Evolutionary conservation across 1,140 invertebrate genomes (phyloP).

Genomic region (Eumaeus atala): DNA sequence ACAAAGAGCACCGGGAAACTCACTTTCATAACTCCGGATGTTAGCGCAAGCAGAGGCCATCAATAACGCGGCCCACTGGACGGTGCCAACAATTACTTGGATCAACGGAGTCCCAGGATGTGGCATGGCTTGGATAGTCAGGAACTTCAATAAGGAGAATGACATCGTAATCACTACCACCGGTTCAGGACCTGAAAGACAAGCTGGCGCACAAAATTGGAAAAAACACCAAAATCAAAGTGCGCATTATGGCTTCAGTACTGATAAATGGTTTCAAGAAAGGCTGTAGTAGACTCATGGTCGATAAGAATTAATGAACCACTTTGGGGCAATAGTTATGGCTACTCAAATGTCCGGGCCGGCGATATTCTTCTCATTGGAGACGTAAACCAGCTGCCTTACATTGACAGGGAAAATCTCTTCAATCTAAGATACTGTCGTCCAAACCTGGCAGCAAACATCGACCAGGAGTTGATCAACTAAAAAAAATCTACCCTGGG

Average conservation of each 20-base stretch:
- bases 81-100: too few species aligned
- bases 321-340: slow-evolving; percentile 33
- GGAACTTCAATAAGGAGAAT: too few species aligned
- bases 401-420: slow-evolving; percentile 30
- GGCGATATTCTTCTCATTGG: slow-evolving; percentile 23
- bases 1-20: too few species aligned
- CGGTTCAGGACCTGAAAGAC: too few species aligned
- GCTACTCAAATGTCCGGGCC: slow-evolving; percentile 11
- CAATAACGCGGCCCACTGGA: too few species aligned
- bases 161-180: too few species aligned
- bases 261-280: slow-evolving; percentile 23
- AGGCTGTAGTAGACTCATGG: slow-evolving; percentile 3
- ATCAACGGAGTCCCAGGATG: too few species aligned
- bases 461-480: slow-evolving; percentile 23
- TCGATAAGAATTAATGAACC: slow-evolving; percentile 32
- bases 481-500: slow-evolving; percentile 26
- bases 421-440: slow-evolving; percentile 24
- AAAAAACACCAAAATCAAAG: background rate
- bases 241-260: slow-evolving; percentile 21
- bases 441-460: slow-evolving; percentile 13
- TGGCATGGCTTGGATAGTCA: too few species aligned
- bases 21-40: too few species aligned
- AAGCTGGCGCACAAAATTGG: too few species aligned
- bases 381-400: slow-evolving; percentile 34
- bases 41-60: too few species aligned